Evolutionary conservation across 2,113 vertebrate species (phyloP).

Genomic region (Mastomys coucha): DNA sequence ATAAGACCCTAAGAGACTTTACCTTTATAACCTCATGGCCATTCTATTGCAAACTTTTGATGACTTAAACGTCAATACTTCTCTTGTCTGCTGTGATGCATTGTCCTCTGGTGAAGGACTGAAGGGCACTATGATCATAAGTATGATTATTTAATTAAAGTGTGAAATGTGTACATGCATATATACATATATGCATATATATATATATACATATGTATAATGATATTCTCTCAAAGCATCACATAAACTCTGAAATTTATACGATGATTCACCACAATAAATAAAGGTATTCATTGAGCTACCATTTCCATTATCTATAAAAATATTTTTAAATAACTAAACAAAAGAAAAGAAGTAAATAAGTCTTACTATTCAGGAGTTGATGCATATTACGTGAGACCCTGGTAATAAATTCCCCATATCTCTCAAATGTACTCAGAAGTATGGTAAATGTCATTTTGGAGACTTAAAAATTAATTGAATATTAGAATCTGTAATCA

Average conservation of each 20-base stretch:
- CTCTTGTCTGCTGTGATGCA: not conserved
- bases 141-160: not conserved
- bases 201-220: not conserved
- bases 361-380: not conserved
- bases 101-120: not conserved
- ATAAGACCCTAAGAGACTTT: slow-evolving; percentile 56
- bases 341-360: not conserved
- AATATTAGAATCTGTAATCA: not conserved
- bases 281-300: not conserved
- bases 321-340: slow-evolving; percentile 9
- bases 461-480: not conserved
- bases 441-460: not conserved
- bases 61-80: slow-evolving; percentile 54
- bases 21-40: slow-evolving; percentile 83
- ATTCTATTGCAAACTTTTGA: slow-evolving; percentile 74
- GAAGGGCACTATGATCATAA: not conserved
- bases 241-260: not conserved
- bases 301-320: not conserved
- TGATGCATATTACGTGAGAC: not conserved
- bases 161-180: not conserved
- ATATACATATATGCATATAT: not conserved
- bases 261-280: not conserved
- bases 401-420: not conserved
- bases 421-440: not conserved
- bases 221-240: not conserved